Percentiles rank a stretch among this genome's conserved stretches.
Evolutionary conservation across 2,797 vertebrate species (phyloP).

Genomic region (Limosa lapponica): DNA sequence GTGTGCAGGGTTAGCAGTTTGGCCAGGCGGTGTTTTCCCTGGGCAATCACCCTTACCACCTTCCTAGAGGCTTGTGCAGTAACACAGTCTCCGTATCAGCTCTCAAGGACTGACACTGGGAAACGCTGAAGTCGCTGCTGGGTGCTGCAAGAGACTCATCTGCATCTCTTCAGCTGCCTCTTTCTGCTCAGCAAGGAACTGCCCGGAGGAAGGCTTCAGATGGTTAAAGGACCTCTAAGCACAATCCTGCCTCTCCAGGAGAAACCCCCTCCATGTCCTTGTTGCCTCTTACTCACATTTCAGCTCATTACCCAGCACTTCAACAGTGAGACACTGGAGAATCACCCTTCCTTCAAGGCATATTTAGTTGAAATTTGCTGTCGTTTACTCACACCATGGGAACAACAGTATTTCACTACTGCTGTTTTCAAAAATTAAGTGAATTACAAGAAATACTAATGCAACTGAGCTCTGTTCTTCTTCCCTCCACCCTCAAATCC

Average conservation of each 20-base stretch:
- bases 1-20: background rate
- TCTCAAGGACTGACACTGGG: background rate
- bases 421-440: background rate
- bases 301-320: background rate
- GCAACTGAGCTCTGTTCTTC: background rate
- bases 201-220: background rate
- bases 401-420: background rate
- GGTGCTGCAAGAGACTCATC: background rate
- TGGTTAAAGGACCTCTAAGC: background rate
- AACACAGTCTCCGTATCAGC: background rate
- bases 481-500: too few species aligned
- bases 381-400: background rate
- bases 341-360: background rate
- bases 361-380: background rate
- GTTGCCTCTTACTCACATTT: background rate
- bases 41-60: background rate
- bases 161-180: background rate
- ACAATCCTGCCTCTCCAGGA: background rate
- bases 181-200: background rate
- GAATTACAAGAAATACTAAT: background rate
- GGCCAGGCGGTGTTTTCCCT: background rate
- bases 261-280: background rate
- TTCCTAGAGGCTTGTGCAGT: background rate
- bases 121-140: rapidly evolving
- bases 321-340: background rate